Evolutionary conservation across 2,888 invertebrate species (phyloP), one percentile per base, ranked within the genome.

Genomic region (Ophonus ardosiacus): DNA sequence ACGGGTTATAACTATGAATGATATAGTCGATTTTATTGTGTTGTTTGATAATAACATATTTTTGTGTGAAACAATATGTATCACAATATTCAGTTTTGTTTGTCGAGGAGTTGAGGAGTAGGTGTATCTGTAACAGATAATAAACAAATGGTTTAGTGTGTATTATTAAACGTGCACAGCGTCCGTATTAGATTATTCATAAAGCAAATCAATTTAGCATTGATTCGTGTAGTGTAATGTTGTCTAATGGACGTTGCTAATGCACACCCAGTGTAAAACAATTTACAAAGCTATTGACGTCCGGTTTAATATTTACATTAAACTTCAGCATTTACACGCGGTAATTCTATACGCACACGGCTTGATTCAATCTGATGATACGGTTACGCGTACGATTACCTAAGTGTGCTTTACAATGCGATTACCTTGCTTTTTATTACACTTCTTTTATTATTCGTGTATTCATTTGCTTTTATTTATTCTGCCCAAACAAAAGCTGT

Each of bases 211-310:
- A 57, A 78, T 78, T 78, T 78, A 78, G 31, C 78, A 57, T 57
- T 78, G 78, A 78, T 78, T 78, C 57, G 56, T 78, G 57, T 78
- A 78, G 78, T 43, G 63, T 24, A 38, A 81, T 81, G 57, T 71
- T 81, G 18, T 68, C 61, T 81, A 81, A 81, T 81, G 71, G 81
- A 81, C 61, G 56, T 40, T 21, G 79, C 79, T 81, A 81, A 81
- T 81, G 65, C 57, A 65, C 51, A 68, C 71, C 24, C 51, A 68
- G 24, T 68, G 68, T 68, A 57, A 81, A 68, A 81, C 71, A 81
- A 81, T 81, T 81, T 81, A 61, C 71, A 56, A 56, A 56, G 56
- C 71, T 81, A 81, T 81, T 51, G 81, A 43, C 65, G 63, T 81
- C 24, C 81, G 63, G 65, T 61, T 24, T 51, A 56, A 81, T 81